Base-by-base conservation (phyloP, 35 echinoderm and acorn worm genomes). In the Lytechinus pictus region DNA sequence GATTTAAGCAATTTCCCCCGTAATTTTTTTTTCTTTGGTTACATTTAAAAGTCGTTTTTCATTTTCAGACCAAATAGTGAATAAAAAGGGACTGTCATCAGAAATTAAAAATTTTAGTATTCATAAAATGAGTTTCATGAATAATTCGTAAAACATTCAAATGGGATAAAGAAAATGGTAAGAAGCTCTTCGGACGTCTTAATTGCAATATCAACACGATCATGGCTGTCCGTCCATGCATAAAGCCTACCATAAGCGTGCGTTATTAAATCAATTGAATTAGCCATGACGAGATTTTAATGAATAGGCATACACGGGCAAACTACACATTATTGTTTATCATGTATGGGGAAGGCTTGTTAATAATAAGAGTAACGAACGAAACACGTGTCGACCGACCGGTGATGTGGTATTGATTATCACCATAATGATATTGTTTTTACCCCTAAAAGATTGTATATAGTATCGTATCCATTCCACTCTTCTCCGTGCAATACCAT, bases 361-460 rank as follows among this genome's bases (percentile, higher is more conserved):
- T 71, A 13, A 71, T 71, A 24, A 71, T 79, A 24, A 79, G 19
- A 79, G 66, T 24, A 5, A 5, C n/a, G n/a, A 24, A 79, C 16
- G n/a, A 24, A 4, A 24, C 66, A 4, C 16, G 66, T 79, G 66
- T 79, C 14, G n/a, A 79, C 19, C 19, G 66, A 14, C 21, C 21
- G 66, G 66, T n/a, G 66, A 79, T 79, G 66, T 79, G 66, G n/a
- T 79, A 79, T 79, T 24, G 66, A 79, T 79, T 79, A 79, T n/a
- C 16, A 8, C 66, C 4, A 79, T 79, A 24, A 24, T 19, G 2
- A 79, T n/a, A 58, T 13, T 9, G 3, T 79, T 79, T 72, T 24
- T 72, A 21, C 4, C 16, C 6, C 61, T 72, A 21, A 72, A 72
- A 72, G 16, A 2, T 72, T 57, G 54, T 14, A 72, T 44, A 44